Conservation (phyloP, 2,888 invertebrate species). For the Megalurothrips usitatus region DNA sequence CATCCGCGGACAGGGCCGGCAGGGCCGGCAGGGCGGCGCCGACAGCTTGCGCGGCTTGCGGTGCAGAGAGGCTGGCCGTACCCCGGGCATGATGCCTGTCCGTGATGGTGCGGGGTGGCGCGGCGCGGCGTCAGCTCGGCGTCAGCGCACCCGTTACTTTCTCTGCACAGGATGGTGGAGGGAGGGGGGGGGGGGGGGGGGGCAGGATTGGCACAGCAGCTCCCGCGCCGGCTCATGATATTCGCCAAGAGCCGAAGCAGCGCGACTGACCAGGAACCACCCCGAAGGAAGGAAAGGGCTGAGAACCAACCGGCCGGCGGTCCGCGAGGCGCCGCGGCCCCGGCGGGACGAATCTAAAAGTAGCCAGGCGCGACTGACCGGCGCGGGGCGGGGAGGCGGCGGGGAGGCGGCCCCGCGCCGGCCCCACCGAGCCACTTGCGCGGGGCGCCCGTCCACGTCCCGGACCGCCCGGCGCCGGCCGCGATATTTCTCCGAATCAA, state of each 20-base stretch:
- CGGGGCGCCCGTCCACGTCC: neutral
- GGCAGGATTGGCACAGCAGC: neutral
- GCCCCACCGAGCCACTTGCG: neutral
- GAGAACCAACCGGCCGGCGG: neutral
- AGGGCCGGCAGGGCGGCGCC: too few species aligned
- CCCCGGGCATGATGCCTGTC: too few species aligned
- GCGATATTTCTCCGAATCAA: slow-evolving; percentile 12
- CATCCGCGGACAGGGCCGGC: too few species aligned
- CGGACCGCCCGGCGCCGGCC: neutral
- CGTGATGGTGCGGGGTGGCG: neutral
- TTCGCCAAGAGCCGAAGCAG: neutral
- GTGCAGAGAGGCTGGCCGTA: too few species aligned
- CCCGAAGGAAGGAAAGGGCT: neutral
- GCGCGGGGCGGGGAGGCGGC: too few species aligned
- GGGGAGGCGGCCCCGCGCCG: neutral
- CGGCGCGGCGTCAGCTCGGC: neutral
- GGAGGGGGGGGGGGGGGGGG: neutral
- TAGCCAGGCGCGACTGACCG: neutral
- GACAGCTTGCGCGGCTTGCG: too few species aligned
- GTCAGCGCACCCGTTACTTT: neutral
- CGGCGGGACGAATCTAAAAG: neutral
- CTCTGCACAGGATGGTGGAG: neutral
- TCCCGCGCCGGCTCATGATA: neutral
- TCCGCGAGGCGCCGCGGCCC: neutral
- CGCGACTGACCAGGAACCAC: neutral